A percentile compares a stretch with the other conserved stretches of the same genome.
These are phyloP conservation scores for Canis aureus DNA, from an alignment of 2,113 vertebrate species.

Conservation along the genomic window DNA sequence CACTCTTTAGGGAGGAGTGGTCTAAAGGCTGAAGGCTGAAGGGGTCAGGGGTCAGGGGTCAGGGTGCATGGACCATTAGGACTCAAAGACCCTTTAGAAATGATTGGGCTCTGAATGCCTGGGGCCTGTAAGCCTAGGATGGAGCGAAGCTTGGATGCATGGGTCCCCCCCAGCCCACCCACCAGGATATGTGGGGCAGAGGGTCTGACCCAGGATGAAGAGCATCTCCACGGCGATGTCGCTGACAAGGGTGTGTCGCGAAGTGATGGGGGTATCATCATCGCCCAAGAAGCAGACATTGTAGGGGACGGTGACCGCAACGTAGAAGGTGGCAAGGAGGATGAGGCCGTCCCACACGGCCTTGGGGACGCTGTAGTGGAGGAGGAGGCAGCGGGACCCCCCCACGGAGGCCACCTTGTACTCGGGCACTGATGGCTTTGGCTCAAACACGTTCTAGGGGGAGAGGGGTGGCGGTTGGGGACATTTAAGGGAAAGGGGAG, in stretches of 20 bases:
- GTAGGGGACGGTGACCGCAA: slow-evolving; percentile 96
- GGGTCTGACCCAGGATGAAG: slow-evolving; percentile 96
- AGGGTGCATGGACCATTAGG: background rate
- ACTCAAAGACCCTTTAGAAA: background rate
- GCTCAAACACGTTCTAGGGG: slow-evolving; percentile 94
- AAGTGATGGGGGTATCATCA: slow-evolving; percentile 88
- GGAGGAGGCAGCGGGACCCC: slow-evolving; percentile 96
- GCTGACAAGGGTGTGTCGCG: slow-evolving; percentile 93
- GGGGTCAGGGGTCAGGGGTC: background rate
- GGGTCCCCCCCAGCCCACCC: slow-evolving; percentile 16
- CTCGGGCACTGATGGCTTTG: slow-evolving; percentile 93
- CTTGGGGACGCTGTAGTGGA: slow-evolving; percentile 98
- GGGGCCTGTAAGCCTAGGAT: background rate
- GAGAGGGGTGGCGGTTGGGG: slow-evolving; percentile 70
- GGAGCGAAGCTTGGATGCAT: background rate
- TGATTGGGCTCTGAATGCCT: background rate
- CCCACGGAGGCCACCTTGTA: slow-evolving; percentile 97
- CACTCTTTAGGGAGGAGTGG: background rate
- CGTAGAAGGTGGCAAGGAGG: slow-evolving; percentile 97
- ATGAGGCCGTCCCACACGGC: slow-evolving; percentile 98
- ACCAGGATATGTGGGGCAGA: slow-evolving; percentile 86
- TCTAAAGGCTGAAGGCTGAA: background rate
- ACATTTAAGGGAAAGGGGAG: slow-evolving; percentile 53
- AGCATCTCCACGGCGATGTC: slow-evolving; percentile 98
- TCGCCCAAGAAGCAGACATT: slow-evolving; percentile 96